Conservation (phyloP, 2,113 vertebrate genomes). For the Pachypanchax playfairii region DNA sequence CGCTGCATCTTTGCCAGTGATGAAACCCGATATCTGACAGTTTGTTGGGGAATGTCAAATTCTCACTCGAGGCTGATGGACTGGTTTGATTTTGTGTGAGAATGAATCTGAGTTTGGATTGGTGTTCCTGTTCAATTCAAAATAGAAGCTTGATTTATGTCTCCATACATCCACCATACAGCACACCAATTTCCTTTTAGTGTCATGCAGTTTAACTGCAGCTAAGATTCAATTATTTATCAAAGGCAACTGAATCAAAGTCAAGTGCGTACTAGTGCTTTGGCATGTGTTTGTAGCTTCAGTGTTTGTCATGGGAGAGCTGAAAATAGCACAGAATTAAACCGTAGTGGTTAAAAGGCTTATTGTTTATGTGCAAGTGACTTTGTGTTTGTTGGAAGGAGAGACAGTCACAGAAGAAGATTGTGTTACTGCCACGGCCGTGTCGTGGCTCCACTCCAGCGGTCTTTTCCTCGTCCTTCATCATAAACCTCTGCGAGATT, state of each 20-base stretch:
- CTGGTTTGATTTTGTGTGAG: constrained; percentile 24
- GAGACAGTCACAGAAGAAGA: constrained; percentile 26
- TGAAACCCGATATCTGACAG: constrained; percentile 77
- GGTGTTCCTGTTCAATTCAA: constrained; percentile 8
- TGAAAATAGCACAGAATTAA: constrained; percentile 39
- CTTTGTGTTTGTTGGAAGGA: constrained; percentile 31
- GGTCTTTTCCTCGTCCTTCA: constrained; percentile 56
- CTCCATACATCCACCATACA: no score
- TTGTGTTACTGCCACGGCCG: constrained; percentile 63
- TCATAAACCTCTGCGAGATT: constrained; percentile 48
- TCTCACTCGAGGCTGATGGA: constrained; percentile 56
- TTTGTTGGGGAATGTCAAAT: constrained; percentile 72
- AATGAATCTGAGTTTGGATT: constrained; percentile 18
- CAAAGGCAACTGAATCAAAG: constrained; percentile 7
- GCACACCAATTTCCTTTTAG: constrained; percentile 1
- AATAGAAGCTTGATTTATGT: background rate
- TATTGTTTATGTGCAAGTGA: constrained; percentile 31
- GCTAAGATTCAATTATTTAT: background rate
- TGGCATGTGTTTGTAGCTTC: constrained; percentile 4
- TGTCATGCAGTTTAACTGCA: constrained; percentile 1
- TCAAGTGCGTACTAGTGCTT: background rate
- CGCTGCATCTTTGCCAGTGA: constrained; percentile 63
- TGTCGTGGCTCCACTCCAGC: constrained; percentile 63
- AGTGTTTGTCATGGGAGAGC: constrained; percentile 29
- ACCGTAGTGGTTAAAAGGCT: constrained; percentile 25